These are phyloP conservation scores for Scolanthus callimorphus DNA, from an alignment of 92 coral and sea anemone genomes.

Conservation along the genomic window DNA sequence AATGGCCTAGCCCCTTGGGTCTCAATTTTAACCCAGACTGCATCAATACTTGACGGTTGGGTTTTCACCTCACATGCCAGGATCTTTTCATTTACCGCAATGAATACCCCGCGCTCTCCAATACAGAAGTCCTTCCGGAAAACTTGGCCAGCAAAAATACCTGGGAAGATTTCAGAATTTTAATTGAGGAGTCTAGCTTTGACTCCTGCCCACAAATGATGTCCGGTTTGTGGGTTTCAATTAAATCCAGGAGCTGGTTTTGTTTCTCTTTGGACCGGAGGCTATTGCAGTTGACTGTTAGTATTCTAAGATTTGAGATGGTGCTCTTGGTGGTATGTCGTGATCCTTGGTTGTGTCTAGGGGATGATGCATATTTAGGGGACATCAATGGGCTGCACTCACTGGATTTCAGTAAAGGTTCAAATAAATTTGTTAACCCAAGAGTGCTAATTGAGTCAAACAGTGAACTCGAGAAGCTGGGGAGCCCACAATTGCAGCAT, in stretches of 20 bases:
- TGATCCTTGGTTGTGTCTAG: not conserved
- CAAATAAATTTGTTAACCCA: not conserved
- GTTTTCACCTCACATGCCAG: constrained; percentile 10
- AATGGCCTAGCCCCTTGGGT: constrained; percentile 20
- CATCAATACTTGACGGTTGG: constrained; percentile 10
- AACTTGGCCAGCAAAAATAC: constrained; percentile 11
- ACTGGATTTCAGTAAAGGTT: constrained; percentile 9
- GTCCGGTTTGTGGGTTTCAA: constrained; percentile 43
- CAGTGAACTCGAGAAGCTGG: constrained; percentile 32
- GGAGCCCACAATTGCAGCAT: constrained; percentile 29
- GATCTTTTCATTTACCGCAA: constrained; percentile 19
- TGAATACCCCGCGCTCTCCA: constrained; percentile 23
- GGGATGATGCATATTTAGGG: not conserved
- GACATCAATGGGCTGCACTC: not conserved
- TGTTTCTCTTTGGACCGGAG: constrained; percentile 10
- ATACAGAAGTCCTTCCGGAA: constrained; percentile 16
- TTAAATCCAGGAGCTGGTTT: constrained; percentile 12
- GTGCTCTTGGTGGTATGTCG: constrained; percentile 7
- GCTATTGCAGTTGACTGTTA: constrained; percentile 25
- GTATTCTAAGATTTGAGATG: constrained; percentile 9
- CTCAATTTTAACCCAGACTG: constrained; percentile 26
- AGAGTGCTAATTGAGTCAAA: constrained; percentile 3
- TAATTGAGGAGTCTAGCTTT: constrained; percentile 32
- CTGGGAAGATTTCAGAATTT: constrained; percentile 27
- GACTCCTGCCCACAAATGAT: constrained; percentile 40